Percentiles rank a stretch among this genome's conserved stretches.
Evolutionary conservation across 2,888 invertebrate species (phyloP).

Genomic region (Lapara coniferarum): DNA sequence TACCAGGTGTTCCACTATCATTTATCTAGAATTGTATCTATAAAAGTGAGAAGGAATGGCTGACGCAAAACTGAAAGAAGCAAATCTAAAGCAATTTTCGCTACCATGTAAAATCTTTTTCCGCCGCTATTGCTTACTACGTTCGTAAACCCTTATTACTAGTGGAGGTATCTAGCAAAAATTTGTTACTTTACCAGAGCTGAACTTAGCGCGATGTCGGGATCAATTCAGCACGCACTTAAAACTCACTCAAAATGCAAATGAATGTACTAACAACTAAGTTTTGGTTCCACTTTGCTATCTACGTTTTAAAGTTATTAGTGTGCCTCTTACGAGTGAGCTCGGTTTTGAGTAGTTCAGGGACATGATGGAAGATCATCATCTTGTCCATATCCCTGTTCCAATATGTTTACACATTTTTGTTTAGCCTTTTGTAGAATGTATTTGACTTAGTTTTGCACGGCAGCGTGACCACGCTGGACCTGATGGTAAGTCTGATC

Average conservation of each 20-base stretch:
- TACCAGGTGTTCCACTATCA: too few species aligned
- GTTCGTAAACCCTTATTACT: neutral
- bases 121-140: neutral
- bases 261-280: conserved; percentile 20
- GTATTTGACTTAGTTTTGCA: too few species aligned
- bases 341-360: neutral
- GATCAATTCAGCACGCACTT: conserved; percentile 12
- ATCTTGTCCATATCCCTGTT: too few species aligned
- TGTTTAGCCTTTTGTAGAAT: too few species aligned
- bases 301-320: neutral
- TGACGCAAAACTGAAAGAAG: too few species aligned
- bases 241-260: conserved; percentile 19
- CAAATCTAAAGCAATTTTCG: neutral
- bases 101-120: neutral
- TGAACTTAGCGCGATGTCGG: conserved; percentile 16
- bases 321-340: neutral
- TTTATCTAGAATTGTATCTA: too few species aligned
- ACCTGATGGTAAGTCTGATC: too few species aligned
- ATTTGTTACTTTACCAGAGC: conserved; percentile 17
- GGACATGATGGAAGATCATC: too few species aligned
- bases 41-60: too few species aligned
- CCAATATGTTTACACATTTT: too few species aligned
- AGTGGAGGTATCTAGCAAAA: conserved; percentile 16
- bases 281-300: neutral
- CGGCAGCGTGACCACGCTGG: too few species aligned